These are phyloP conservation scores for Hermetia illucens DNA, from an alignment of 1,140 invertebrate genomes.

Conservation along the genomic window DNA sequence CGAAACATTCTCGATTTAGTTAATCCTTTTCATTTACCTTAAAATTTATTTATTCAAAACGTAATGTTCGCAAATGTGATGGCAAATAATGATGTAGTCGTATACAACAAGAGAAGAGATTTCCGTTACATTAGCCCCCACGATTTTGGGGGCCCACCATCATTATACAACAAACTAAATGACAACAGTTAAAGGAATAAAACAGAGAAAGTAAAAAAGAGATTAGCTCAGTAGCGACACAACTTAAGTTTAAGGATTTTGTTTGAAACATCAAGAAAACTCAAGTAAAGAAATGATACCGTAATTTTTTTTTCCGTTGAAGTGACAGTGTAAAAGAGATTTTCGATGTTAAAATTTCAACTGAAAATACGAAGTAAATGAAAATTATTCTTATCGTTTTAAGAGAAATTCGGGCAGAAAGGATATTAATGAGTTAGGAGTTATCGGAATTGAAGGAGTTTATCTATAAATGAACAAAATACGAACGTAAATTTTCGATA, in stretches of 20 bases:
- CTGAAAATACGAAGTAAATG: constrained; percentile 4
- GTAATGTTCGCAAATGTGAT: constrained; percentile 27
- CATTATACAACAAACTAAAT: constrained; percentile 3
- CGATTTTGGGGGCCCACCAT: constrained; percentile 25
- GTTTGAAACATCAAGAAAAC: constrained; percentile 3
- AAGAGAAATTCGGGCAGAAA: not conserved
- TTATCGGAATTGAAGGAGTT: not conserved
- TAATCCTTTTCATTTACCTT: too few species aligned
- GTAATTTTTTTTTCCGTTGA: not conserved
- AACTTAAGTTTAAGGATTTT: constrained; percentile 6
- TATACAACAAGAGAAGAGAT: constrained; percentile 14
- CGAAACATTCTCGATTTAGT: too few species aligned
- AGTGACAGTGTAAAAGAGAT: not conserved
- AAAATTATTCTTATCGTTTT: not conserved
- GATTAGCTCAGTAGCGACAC: constrained; percentile 1
- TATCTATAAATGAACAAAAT: not conserved
- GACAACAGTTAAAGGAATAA: not conserved
- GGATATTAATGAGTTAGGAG: not conserved
- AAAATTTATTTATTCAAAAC: too few species aligned
- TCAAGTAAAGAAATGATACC: not conserved
- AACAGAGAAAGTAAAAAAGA: not conserved
- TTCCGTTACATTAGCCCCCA: constrained; percentile 28
- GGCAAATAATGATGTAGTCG: constrained; percentile 23
- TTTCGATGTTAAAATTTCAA: too few species aligned
- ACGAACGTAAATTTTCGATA: not conserved